Evolutionary conservation across 2,797 vertebrate species (phyloP).

Genomic region (Chelonia mydas): DNA sequence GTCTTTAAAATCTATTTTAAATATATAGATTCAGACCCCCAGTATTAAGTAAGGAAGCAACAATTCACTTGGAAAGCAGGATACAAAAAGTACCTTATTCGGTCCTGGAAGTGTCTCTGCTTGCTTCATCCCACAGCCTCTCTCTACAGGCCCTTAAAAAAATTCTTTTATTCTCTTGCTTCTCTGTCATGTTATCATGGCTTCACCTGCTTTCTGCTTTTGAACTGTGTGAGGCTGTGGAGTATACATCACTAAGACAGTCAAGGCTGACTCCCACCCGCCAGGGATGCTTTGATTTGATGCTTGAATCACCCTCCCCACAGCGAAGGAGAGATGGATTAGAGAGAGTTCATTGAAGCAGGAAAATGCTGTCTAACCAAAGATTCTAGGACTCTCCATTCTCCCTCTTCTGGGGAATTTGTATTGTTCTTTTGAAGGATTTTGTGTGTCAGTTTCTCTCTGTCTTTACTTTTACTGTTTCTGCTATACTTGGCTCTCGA

Average conservation of each 20-base stretch:
- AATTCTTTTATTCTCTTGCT: neutral
- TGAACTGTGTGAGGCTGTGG: neutral
- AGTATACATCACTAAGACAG: neutral
- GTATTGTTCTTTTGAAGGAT: neutral
- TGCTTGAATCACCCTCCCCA: neutral
- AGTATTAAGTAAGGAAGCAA: neutral
- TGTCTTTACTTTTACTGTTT: neutral
- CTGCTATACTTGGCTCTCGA: neutral
- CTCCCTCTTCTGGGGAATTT: neutral
- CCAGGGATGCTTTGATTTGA: neutral
- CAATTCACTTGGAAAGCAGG: neutral
- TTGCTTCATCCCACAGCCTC: neutral
- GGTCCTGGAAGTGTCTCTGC: fast-evolving
- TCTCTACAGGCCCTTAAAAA: neutral
- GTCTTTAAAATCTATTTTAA: neutral
- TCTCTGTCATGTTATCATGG: neutral
- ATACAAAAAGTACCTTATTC: neutral
- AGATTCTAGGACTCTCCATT: neutral
- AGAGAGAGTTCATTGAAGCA: neutral
- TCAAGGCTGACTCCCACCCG: neutral
- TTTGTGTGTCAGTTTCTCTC: neutral
- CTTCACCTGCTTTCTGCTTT: neutral
- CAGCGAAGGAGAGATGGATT: neutral
- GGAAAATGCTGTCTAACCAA: neutral
- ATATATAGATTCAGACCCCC: neutral